Percentiles rank a stretch among this genome's conserved stretches.
Conservation (phyloP, 2,113 vertebrate species). For the Leptodactylus fuscus region DNA sequence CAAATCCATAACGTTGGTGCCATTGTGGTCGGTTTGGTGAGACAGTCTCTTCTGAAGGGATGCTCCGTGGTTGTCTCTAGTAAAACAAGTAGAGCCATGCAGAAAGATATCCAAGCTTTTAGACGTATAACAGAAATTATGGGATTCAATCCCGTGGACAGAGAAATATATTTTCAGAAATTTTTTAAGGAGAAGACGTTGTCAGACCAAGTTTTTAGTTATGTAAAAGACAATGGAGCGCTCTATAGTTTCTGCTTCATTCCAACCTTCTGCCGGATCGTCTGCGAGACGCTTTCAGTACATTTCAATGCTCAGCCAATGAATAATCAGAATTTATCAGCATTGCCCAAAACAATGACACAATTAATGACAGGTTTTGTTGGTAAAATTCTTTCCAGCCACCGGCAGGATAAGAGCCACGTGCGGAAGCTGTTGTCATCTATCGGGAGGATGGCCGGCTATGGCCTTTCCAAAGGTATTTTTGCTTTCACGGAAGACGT, state of each 20-base stretch:
- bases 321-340: not conserved
- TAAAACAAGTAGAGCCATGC: constrained; percentile 25
- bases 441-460: not conserved
- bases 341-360: constrained; percentile 71
- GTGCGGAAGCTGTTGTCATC: not conserved
- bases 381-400: constrained; percentile 61
- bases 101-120: constrained; percentile 38
- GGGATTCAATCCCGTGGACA: not conserved
- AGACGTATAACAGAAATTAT: not conserved
- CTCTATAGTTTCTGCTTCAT: not conserved
- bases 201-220: not conserved
- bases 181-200: not conserved
- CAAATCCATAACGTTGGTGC: constrained; percentile 56
- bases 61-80: constrained; percentile 69
- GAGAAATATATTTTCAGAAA: not conserved
- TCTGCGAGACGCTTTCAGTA: not conserved
- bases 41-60: constrained; percentile 63
- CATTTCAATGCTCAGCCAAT: not conserved
- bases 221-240: not conserved
- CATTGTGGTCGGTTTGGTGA: constrained; percentile 71
- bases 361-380: constrained; percentile 69
- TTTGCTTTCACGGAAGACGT: constrained; percentile 58
- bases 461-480: constrained; percentile 15
- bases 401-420: constrained; percentile 62
- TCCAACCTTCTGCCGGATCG: constrained; percentile 70